Evolutionary conservation across 2,888 invertebrate genomes (phyloP).

Genomic region (Beris morrisii): DNA sequence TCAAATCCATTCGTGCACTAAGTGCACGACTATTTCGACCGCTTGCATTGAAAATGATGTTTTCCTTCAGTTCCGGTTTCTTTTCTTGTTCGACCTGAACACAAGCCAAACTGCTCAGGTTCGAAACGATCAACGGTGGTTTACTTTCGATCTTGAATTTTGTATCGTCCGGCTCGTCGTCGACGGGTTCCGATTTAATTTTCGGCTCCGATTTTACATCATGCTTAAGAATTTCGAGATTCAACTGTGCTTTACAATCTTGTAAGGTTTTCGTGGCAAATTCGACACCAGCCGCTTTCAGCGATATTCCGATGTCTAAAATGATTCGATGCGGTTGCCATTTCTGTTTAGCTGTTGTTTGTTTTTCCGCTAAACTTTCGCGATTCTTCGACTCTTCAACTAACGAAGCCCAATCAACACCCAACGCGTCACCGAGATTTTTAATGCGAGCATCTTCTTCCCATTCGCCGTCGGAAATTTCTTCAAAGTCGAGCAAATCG

Average conservation of each 20-base stretch:
- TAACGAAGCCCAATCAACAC: conserved; percentile 93
- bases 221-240: conserved; percentile 41
- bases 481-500: conserved; percentile 75
- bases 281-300: conserved; percentile 73
- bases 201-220: conserved; percentile 24
- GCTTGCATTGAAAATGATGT: conserved; percentile 70
- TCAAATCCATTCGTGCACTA: conserved; percentile 77
- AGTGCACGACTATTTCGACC: conserved; percentile 76
- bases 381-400: conserved; percentile 70
- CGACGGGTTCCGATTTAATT: conserved; percentile 33
- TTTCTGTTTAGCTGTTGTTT: conserved; percentile 66
- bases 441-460: conserved; percentile 80
- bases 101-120: conserved; percentile 52
- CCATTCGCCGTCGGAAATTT: conserved; percentile 86
- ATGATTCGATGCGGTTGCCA: conserved; percentile 82
- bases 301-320: conserved; percentile 77
- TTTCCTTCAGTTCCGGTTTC: conserved; percentile 63
- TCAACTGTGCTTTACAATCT: conserved; percentile 50
- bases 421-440: conserved; percentile 84
- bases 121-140: not conserved
- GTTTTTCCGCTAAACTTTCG: conserved; percentile 48
- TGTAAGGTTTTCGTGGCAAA: conserved; percentile 58
- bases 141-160: conserved; percentile 49
- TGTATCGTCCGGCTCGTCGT: conserved; percentile 41
- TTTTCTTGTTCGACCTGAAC: conserved; percentile 66